Evolutionary conservation across 2,113 vertebrate genomes (phyloP).

Genomic region (Heterotis niloticus): DNA sequence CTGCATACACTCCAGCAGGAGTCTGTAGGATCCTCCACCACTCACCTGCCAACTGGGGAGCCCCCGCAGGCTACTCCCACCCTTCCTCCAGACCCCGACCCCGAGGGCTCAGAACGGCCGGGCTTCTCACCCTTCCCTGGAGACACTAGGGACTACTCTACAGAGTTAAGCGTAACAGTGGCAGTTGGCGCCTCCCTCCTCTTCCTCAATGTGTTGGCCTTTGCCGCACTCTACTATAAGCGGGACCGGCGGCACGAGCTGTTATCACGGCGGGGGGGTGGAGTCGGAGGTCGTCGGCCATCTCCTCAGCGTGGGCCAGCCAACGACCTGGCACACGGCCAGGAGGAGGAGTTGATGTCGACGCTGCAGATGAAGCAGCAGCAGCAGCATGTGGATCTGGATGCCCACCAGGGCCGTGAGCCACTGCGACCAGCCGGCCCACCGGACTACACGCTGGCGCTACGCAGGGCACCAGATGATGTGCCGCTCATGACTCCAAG

Average conservation of each 20-base stretch:
- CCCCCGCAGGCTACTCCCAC: slow-evolving; percentile 64
- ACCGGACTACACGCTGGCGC: slow-evolving; percentile 95
- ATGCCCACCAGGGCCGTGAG: slow-evolving; percentile 62
- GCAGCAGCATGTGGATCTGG: slow-evolving; percentile 61
- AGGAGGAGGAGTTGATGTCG: slow-evolving; percentile 98
- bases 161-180: slow-evolving; percentile 94
- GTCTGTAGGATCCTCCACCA: slow-evolving; percentile 78
- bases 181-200: slow-evolving; percentile 92
- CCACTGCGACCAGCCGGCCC: slow-evolving; percentile 82
- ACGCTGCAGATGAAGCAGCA: slow-evolving; percentile 95
- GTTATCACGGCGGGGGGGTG: slow-evolving; percentile 70
- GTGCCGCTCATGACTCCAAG: slow-evolving; percentile 96
- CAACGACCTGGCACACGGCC: slow-evolving; percentile 91
- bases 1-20: slow-evolving; percentile 87
- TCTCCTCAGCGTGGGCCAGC: slow-evolving; percentile 81
- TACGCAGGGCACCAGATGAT: slow-evolving; percentile 94
- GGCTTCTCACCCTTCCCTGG: slow-evolving; percentile 78
- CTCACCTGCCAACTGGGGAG: slow-evolving; percentile 77
- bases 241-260: slow-evolving; percentile 96
- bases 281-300: slow-evolving; percentile 66
- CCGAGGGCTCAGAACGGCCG: slow-evolving; percentile 76
- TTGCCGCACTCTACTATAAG: slow-evolving; percentile 96
- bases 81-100: slow-evolving; percentile 75
- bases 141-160: slow-evolving; percentile 93
- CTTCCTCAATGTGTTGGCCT: slow-evolving; percentile 94